Percentiles rank a stretch among this genome's conserved stretches.
phyloP scores from a whole-genome alignment of 2,113 vertebrate species.

The Bungarus multicinctus region DNA sequence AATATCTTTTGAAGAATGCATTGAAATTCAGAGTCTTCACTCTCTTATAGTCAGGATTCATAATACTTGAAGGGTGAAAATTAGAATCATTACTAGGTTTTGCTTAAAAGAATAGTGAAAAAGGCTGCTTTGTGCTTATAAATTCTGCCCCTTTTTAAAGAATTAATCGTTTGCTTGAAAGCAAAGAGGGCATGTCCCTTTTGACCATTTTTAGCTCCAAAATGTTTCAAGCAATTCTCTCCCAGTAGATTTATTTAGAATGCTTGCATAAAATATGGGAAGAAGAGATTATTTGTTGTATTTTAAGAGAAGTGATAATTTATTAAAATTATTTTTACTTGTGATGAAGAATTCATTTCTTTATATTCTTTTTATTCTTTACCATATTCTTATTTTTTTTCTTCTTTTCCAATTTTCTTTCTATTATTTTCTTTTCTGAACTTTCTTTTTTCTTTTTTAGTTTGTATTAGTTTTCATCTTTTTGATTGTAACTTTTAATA shows the following conservation, averaged over 20 bases:
- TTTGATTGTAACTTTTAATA: not conserved
- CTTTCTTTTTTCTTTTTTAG: not conserved
- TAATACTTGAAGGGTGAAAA: not conserved
- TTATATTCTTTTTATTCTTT: not conserved
- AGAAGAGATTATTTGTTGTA: not conserved
- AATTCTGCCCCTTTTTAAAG: not conserved
- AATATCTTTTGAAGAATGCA: not conserved
- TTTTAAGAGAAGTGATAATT: not conserved
- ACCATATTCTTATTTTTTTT: not conserved
- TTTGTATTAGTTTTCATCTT: not conserved
- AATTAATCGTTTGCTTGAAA: not conserved
- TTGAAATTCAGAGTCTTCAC: not conserved
- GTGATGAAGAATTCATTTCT: not conserved
- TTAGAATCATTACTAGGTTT: not conserved
- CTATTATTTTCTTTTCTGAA: not conserved
- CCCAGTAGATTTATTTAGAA: not conserved
- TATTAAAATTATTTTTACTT: not conserved
- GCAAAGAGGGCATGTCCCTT: not conserved
- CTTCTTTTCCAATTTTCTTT: not conserved
- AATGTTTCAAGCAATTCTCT: not conserved
- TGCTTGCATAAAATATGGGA: not conserved
- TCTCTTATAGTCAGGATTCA: not conserved
- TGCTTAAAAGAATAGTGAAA: not conserved
- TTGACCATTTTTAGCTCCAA: not conserved
- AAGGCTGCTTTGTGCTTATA: not conserved